Percentiles rank a stretch among this genome's conserved stretches.
Evolutionary conservation across 2,888 invertebrate genomes (phyloP).

Genomic region (Tenodera sinensis): DNA sequence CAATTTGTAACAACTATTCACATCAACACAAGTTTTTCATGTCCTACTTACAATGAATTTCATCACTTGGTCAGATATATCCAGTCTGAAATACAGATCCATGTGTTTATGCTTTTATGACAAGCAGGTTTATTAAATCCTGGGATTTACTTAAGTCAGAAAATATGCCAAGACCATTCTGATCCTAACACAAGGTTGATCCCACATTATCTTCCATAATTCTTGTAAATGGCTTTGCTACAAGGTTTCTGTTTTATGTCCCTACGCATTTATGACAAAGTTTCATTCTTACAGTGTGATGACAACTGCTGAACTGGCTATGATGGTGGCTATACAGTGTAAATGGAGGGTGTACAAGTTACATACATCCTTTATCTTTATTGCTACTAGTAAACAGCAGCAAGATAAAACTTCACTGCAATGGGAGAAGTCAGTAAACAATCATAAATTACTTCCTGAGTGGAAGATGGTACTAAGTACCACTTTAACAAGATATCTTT

Average conservation of each 20-base stretch:
- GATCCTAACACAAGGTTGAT: background rate
- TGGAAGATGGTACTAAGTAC: background rate
- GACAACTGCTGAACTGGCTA: background rate
- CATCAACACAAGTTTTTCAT: background rate
- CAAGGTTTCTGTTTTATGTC: too few species aligned
- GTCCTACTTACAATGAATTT: background rate
- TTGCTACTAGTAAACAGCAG: background rate
- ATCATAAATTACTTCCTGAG: background rate
- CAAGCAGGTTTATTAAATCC: background rate
- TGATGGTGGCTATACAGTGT: background rate
- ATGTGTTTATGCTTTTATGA: background rate
- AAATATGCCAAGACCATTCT: background rate
- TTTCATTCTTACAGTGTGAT: background rate
- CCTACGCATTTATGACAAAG: background rate
- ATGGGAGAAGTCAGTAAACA: background rate
- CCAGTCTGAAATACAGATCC: background rate
- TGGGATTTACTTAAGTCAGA: background rate
- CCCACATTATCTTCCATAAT: background rate
- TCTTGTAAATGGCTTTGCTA: background rate
- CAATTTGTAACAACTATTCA: background rate
- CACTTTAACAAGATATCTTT: background rate
- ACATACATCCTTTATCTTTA: background rate
- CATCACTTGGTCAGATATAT: background rate
- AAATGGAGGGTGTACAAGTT: background rate
- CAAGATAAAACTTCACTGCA: background rate